Percentiles rank a stretch among this genome's conserved stretches.
Conservation (phyloP, 2,888 invertebrate genomes). For the Carterocephalus palaemon region DNA sequence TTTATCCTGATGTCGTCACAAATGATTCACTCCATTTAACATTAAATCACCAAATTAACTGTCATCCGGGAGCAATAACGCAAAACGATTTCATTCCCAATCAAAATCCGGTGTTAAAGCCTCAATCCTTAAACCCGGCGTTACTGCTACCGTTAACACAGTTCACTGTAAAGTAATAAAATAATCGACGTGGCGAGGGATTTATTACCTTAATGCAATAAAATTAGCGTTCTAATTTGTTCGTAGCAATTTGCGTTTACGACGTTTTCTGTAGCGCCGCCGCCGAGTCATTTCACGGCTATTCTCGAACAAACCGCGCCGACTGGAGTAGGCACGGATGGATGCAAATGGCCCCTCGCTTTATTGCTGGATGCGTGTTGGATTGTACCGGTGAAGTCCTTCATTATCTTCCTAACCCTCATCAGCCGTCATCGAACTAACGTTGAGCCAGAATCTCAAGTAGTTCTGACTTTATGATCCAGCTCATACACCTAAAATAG, state of each 20-base stretch:
- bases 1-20: too few relatives aligned
- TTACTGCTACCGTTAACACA: slow-evolving; percentile 60
- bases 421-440: too few relatives aligned
- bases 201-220: slow-evolving; percentile 68
- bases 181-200: slow-evolving; percentile 53
- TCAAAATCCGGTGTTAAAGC: slow-evolving; percentile 31
- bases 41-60: background rate
- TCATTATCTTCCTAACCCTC: too few relatives aligned
- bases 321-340: slow-evolving; percentile 41
- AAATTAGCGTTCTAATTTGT: slow-evolving; percentile 74
- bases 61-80: slow-evolving; percentile 5
- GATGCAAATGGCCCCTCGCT: slow-evolving; percentile 69
- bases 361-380: slow-evolving; percentile 63
- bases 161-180: slow-evolving; percentile 63
- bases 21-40: too few relatives aligned
- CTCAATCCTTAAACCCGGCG: slow-evolving; percentile 26
- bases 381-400: slow-evolving; percentile 24
- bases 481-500: too few relatives aligned
- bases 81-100: slow-evolving; percentile 33
- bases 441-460: too few relatives aligned
- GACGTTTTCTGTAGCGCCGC: slow-evolving; percentile 51
- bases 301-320: slow-evolving; percentile 49
- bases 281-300: slow-evolving; percentile 70
- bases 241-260: slow-evolving; percentile 62
- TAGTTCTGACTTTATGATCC: too few relatives aligned